Conservation (phyloP, 2,797 vertebrate species). For the Smutsia gigantea region DNA sequence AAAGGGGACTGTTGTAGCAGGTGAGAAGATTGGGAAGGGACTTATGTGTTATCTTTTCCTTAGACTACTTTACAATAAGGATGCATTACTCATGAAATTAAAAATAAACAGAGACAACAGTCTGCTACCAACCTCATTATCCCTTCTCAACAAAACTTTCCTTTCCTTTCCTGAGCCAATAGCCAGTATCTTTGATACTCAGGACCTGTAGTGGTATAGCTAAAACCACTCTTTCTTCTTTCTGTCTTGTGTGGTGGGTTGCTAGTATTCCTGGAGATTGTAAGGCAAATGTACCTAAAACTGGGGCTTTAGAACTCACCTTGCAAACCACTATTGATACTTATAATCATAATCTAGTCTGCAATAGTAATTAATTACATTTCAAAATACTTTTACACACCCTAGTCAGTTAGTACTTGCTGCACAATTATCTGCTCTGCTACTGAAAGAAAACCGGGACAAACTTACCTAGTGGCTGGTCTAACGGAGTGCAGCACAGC, state of each 20-base stretch:
- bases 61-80: background rate
- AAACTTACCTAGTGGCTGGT: background rate
- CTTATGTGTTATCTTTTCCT: background rate
- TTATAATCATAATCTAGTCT: background rate
- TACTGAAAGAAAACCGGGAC: background rate
- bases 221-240: background rate
- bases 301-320: background rate
- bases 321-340: background rate
- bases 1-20: background rate
- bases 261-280: background rate
- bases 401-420: background rate
- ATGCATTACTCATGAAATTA: background rate
- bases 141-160: background rate
- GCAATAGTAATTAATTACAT: background rate
- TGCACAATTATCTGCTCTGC: background rate
- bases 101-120: constrained; percentile 23
- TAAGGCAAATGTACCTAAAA: constrained; percentile 44
- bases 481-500: background rate
- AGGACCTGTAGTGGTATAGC: background rate
- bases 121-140: background rate
- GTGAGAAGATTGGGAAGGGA: background rate
- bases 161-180: background rate
- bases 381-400: constrained; percentile 20
- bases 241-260: background rate
- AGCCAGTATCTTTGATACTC: background rate